Evolutionary conservation across 2,888 invertebrate genomes (phyloP).

Genomic region (Ypsolopha scabrella): DNA sequence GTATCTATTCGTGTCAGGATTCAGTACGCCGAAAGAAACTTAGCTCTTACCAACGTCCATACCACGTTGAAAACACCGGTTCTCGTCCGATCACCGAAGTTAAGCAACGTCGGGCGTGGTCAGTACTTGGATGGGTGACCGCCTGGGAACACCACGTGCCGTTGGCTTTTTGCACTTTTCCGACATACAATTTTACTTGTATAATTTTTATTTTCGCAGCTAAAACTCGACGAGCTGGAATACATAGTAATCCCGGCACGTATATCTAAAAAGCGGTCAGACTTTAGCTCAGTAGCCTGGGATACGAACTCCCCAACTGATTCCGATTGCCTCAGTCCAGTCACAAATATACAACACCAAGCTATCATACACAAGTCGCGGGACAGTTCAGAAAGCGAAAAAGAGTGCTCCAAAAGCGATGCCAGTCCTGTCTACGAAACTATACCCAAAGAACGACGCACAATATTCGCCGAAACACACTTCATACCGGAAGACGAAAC

Average conservation of each 20-base stretch:
- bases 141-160: conserved; percentile 19
- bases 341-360: conserved; percentile 29
- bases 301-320: conserved; percentile 44
- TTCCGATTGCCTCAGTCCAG: conserved; percentile 41
- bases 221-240: conserved; percentile 42
- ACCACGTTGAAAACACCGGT: conserved; percentile 54
- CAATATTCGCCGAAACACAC: conserved; percentile 28
- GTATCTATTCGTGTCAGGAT: no score
- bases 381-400: conserved; percentile 39
- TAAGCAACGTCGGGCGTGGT: conserved; percentile 54
- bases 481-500: conserved; percentile 33
- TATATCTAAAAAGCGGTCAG: conserved; percentile 30
- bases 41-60: conserved; percentile 48
- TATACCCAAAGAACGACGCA: conserved; percentile 14
- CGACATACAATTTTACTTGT: not conserved
- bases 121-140: conserved; percentile 21
- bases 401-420: conserved; percentile 31
- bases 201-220: conserved; percentile 20
- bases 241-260: conserved; percentile 52
- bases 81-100: conserved; percentile 62
- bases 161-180: conserved; percentile 11
- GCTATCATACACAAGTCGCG: conserved; percentile 32
- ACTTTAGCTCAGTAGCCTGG: conserved; percentile 41
- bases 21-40: no score
- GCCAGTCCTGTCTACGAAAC: conserved; percentile 42